These are phyloP conservation scores for Drosophila murphyi DNA, from an alignment of 1,140 invertebrate species.

Conservation along the genomic window DNA sequence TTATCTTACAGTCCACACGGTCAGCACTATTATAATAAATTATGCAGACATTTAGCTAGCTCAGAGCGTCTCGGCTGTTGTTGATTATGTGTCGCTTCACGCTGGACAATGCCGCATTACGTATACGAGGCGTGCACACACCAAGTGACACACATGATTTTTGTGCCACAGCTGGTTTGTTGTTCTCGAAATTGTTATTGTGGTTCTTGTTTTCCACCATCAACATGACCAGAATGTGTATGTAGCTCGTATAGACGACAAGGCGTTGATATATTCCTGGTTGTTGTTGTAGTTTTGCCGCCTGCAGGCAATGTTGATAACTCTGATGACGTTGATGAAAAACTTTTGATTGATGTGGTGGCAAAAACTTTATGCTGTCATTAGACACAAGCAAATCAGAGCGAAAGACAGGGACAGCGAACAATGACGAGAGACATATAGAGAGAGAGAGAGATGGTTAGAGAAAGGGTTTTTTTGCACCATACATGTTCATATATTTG, in stretches of 20 bases:
- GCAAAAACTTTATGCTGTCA: constrained; percentile 81
- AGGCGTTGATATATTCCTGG: constrained; percentile 35
- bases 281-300: constrained; percentile 50
- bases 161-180: constrained; percentile 15
- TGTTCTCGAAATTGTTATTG: constrained; percentile 27
- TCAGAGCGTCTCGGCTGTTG: constrained; percentile 3
- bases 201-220: constrained; percentile 6
- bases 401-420: background rate
- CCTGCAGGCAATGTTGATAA: constrained; percentile 76
- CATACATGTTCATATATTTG: constrained; percentile 14
- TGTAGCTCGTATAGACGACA: constrained; percentile 22
- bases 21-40: constrained; percentile 58
- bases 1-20: constrained; percentile 4
- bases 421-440: background rate
- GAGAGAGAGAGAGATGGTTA: constrained; percentile 20
- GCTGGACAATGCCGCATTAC: constrained; percentile 58
- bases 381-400: constrained; percentile 58
- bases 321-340: constrained; percentile 84
- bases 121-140: constrained; percentile 64
- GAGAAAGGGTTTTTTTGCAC: constrained; percentile 18
- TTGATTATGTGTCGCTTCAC: constrained; percentile 48
- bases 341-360: constrained; percentile 83
- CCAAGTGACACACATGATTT: constrained; percentile 21
- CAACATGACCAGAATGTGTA: constrained; percentile 45
- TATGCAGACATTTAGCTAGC: constrained; percentile 73